Evolutionary conservation across 2,888 invertebrate species (phyloP), one percentile per base, ranked within the genome.

Genomic region (Stenichneumon culpator): DNA sequence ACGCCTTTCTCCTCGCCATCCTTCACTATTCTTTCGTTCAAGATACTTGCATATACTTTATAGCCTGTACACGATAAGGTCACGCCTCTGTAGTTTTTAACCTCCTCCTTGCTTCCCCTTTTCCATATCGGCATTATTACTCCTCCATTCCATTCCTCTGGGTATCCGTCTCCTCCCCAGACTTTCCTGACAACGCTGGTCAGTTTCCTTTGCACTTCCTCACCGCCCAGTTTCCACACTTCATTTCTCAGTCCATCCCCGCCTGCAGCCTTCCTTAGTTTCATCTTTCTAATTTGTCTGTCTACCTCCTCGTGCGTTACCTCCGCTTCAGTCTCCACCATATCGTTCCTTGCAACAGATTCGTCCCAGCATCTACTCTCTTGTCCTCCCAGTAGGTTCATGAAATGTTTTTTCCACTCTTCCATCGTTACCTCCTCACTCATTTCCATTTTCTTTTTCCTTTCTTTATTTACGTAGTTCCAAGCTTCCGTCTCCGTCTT

Each of bases 61-160:
- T 52, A 52, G 0, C 52, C 52, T 52, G 52, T 52, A 5, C 52
- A 3, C n/a, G 52, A 52, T 6, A 52, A n/a, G 2, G 52, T 52
- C 16, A 52, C 52, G 3, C 87, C 86, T 80, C 87, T 87, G 44
- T 87, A 88, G 54, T 87, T 88, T n/a, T 69, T 60, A 3, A 32
- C 63, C 1, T 80, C 44, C 2, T 85, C 79, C 6, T 19, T 44
- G 16, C 87, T 67, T 4, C 86, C 84, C 47, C 85, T 86, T 60
- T 88, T 89, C 11, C 82, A 81, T 3, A 87, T 36, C 0, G 84
- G 86, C 9, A 79, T 47, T 11, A 89, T 77, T 0, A 88, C 36
- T 4, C 74, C 86, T n/a, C 36, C 82, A 7, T 67, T 86, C 88
- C 87, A 88, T 0, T 87, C 85, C 2, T 86, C 82, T 16, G 86